A percentile compares a stretch with the other conserved stretches of the same genome.
These are phyloP conservation scores for Drosophila peninsularis DNA, from an alignment of 2,888 invertebrate species.

Conservation along the genomic window DNA sequence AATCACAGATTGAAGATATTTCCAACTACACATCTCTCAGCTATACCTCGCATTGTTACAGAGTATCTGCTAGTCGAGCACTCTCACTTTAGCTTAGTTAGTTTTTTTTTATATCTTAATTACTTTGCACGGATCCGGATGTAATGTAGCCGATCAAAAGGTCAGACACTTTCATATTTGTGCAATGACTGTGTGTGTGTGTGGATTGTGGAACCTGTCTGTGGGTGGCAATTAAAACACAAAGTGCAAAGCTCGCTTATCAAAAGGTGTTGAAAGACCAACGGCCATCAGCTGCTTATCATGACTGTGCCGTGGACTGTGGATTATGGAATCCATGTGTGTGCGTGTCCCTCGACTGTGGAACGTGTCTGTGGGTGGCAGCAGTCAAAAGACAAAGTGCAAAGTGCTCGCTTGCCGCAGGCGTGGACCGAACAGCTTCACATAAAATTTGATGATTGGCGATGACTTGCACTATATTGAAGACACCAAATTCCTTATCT, in stretches of 20 bases:
- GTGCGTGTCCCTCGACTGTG: not conserved
- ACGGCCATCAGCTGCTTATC: slow-evolving; percentile 1
- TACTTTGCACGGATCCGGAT: slow-evolving; percentile 7
- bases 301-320: slow-evolving; percentile 3
- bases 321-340: not conserved
- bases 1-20: too few species aligned
- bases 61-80: not conserved
- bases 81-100: too few species aligned
- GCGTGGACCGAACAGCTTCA: slow-evolving; percentile 2
- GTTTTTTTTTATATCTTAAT: not conserved
- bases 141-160: slow-evolving; percentile 35
- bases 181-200: not conserved
- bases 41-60: not conserved
- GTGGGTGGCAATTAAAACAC: slow-evolving; percentile 3
- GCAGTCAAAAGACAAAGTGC: slow-evolving; percentile 12
- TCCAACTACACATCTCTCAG: too few species aligned
- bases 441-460: slow-evolving; percentile 56
- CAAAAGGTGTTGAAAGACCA: slow-evolving; percentile 4
- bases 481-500: slow-evolving; percentile 17
- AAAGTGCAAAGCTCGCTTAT: slow-evolving; percentile 15
- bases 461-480: slow-evolving; percentile 57
- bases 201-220: slow-evolving; percentile 12
- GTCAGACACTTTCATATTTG: slow-evolving; percentile 16
- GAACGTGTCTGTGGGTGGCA: slow-evolving; percentile 11
- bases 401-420: slow-evolving; percentile 1